A percentile compares a stretch with the other conserved stretches of the same genome.
Conservation (phyloP, 2,797 vertebrate species). For the Pantherophis alleghaniensis region DNA sequence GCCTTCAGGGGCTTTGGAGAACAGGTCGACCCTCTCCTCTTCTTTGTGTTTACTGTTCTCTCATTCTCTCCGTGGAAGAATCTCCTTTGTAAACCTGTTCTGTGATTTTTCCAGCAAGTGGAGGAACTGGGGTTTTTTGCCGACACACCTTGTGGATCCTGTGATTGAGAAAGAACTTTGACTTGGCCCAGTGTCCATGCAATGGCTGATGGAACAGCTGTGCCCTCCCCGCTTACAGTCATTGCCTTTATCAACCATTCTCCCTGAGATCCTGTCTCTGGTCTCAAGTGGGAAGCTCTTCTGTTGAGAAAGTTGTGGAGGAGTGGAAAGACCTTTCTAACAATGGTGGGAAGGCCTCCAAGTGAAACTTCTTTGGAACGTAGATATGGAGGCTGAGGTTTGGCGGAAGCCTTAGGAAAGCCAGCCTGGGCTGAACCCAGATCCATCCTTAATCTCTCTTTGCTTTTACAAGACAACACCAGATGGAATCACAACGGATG, state of each 20-base stretch:
- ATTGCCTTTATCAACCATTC: not conserved
- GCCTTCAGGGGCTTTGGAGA: not conserved
- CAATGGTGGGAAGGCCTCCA: not conserved
- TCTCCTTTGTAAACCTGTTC: not conserved
- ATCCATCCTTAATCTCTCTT: not conserved
- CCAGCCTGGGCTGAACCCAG: not conserved
- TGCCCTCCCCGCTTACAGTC: not conserved
- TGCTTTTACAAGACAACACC: not conserved
- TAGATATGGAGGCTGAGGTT: not conserved
- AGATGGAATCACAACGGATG: not conserved
- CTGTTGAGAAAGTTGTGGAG: not conserved
- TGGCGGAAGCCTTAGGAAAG: not conserved
- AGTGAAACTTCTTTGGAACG: not conserved
- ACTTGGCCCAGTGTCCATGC: conserved; percentile 9
- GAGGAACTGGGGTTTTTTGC: not conserved
- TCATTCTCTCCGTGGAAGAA: not conserved
- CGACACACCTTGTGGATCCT: not conserved
- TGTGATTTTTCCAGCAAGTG: not conserved
- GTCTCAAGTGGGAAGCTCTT: not conserved
- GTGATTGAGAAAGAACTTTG: not conserved
- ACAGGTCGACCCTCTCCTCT: not conserved
- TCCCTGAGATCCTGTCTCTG: not conserved
- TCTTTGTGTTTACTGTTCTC: not conserved
- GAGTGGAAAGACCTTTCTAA: not conserved
- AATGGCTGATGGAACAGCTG: not conserved